Percentiles rank a stretch among this genome's conserved stretches.
Evolutionary conservation across 2,888 invertebrate genomes (phyloP).

Genomic region (Agrochola macilenta): DNA sequence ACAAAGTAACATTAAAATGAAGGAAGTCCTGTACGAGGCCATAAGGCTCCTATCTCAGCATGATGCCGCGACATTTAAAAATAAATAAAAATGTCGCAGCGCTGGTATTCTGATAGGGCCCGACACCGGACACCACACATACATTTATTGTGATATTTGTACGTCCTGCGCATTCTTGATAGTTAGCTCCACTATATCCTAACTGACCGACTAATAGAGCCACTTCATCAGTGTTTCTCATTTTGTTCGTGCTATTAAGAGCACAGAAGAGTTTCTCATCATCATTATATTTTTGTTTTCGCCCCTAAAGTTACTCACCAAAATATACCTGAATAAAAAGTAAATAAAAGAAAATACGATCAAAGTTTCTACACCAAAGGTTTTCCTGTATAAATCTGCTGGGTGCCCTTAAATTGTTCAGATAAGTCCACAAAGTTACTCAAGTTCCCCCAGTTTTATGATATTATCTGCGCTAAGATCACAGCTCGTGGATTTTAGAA

Average conservation of each 20-base stretch:
- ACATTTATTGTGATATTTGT: background rate
- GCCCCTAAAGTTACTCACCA: slow-evolving; percentile 21
- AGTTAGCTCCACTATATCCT: background rate
- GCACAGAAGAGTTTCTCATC: background rate
- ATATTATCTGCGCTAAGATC: slow-evolving; percentile 60
- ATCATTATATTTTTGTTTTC: slow-evolving; percentile 29
- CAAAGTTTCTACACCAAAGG: slow-evolving; percentile 54
- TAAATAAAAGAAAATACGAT: slow-evolving; percentile 66
- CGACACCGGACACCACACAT: too few relatives aligned
- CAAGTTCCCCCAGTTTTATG: slow-evolving; percentile 58
- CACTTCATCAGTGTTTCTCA: background rate
- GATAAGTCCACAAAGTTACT: slow-evolving; percentile 64
- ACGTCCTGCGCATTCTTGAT: background rate
- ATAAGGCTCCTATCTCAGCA: too few relatives aligned
- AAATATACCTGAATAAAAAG: slow-evolving; percentile 58
- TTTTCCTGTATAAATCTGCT: slow-evolving; percentile 59
- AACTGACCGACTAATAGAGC: background rate
- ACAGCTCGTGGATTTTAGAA: slow-evolving; percentile 47
- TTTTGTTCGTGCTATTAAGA: background rate
- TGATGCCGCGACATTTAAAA: too few relatives aligned
- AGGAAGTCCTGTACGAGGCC: too few relatives aligned
- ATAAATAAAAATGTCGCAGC: too few relatives aligned
- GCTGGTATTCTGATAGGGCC: too few relatives aligned
- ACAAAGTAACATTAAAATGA: too few relatives aligned
- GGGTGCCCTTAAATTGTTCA: slow-evolving; percentile 65